phyloP scores from a whole-genome alignment of 92 coral and sea anemone genomes.

The Palythoa grandis region DNA sequence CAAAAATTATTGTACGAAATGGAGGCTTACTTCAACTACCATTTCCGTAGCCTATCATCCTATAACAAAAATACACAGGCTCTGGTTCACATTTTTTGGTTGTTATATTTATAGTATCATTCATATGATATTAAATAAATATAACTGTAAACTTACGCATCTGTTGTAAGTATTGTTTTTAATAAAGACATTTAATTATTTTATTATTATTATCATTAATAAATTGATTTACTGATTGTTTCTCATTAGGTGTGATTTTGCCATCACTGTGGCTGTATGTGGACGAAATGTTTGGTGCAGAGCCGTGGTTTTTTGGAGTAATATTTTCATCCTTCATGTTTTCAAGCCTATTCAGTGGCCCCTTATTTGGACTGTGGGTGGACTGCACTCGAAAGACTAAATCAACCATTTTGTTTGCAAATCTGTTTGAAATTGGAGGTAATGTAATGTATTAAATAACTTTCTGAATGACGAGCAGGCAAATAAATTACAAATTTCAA shows the following conservation, averaged over 20 bases:
- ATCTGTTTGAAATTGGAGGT: constrained; percentile 95
- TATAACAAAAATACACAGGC: too few relatives aligned
- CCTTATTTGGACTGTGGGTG: constrained; percentile 90
- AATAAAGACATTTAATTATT: too few relatives aligned
- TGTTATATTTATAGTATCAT: too few relatives aligned
- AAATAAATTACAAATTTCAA: too few relatives aligned
- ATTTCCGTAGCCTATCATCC: too few relatives aligned
- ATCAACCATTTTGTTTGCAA: constrained; percentile 74
- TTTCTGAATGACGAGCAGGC: neutral
- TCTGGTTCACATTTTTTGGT: too few relatives aligned
- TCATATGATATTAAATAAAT: too few relatives aligned
- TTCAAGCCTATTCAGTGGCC: constrained; percentile 75
- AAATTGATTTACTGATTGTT: neutral
- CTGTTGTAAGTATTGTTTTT: too few relatives aligned
- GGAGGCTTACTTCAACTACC: too few relatives aligned
- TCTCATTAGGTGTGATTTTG: constrained; percentile 83
- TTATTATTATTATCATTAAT: neutral
- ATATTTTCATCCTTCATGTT: constrained; percentile 93
- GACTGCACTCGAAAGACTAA: constrained; percentile 87
- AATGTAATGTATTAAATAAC: neutral
- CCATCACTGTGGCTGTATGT: constrained; percentile 96
- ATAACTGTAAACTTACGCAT: too few relatives aligned
- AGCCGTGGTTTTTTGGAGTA: constrained; percentile 86
- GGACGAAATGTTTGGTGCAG: constrained; percentile 83
- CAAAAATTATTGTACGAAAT: too few relatives aligned